Evolutionary conservation across 2,113 vertebrate species (phyloP), one percentile per base, ranked within the genome.

Genomic region (Malurus elegans): DNA sequence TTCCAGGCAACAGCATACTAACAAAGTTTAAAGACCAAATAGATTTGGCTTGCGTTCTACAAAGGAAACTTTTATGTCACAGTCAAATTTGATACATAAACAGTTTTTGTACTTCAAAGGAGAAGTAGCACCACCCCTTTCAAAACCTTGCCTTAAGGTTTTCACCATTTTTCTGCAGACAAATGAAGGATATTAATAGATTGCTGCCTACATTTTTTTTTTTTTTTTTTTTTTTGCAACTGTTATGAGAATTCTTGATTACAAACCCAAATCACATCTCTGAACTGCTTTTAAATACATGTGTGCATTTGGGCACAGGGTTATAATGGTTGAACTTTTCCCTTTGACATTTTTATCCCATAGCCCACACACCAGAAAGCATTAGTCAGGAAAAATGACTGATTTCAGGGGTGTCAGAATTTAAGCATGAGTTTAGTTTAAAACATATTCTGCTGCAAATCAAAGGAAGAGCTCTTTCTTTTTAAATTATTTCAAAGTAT

Each of bases 61-160:
- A 72, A 75, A 60, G 47, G 44, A 75, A 92, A 80, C 19, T 93
- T 83, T 34, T 57, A 28, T 65, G 56, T 86, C 79, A 57, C 45
- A 57, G 82, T 70, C 65, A 69, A 88, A 84, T 94, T 74, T 88
- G 65, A 42, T 72, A 69, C 28, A 25, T 64, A 74, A 94, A 80
- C 23, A 65, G 10, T 42, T 86, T 83, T 53, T 84, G 32, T 67
- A 53, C 44, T 86, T 86, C 65, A 74, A 83, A 93, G 47, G 24
- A 73, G 60, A 53, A 84, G 44, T 32, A 38, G 25, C 31, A 29
- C 9, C 36, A n/a, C 18, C 40, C 34, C 19, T 86, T 86, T 78
- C 9, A 78, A 84, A 88, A 80, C 2, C 19, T 93, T 60, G 31
- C 57, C 53, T 66, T 67, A 34, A 79, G 82, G 14, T 73, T 90